A percentile compares a stretch with the other conserved stretches of the same genome.
Evolutionary conservation across 2,797 vertebrate species (phyloP).

Genomic region (Gymnothorax javanicus): DNA sequence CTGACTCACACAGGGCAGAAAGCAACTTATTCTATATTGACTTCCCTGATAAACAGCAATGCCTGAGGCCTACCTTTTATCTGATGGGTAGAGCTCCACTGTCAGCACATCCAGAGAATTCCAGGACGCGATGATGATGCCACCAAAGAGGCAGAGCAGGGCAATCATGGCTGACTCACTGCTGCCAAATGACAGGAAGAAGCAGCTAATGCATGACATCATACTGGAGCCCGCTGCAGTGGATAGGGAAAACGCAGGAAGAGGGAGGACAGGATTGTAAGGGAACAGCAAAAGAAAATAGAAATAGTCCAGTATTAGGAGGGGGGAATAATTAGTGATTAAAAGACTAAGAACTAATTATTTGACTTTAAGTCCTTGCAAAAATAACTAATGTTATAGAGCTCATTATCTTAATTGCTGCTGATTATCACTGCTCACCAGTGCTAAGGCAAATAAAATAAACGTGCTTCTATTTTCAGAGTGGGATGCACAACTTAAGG

Average conservation of each 20-base stretch:
- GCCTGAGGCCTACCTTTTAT: slow-evolving; percentile 80
- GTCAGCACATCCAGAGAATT: slow-evolving; percentile 93
- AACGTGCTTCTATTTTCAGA: not conserved
- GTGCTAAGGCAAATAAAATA: not conserved
- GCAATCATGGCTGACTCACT: slow-evolving; percentile 98
- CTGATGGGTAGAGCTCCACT: slow-evolving; percentile 94
- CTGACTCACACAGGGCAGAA: not conserved
- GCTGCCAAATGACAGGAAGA: slow-evolving; percentile 96
- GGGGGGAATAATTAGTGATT: not conserved
- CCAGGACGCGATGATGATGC: slow-evolving; percentile 97
- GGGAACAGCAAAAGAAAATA: not conserved
- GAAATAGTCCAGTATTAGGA: not conserved
- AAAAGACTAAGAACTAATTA: not conserved
- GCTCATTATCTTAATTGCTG: not conserved
- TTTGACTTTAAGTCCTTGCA: not conserved
- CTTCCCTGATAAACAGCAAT: not conserved
- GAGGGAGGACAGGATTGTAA: not conserved
- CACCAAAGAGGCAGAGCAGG: slow-evolving; percentile 93
- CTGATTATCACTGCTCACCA: not conserved
- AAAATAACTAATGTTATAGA: not conserved
- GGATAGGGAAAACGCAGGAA: not conserved
- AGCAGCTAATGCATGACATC: slow-evolving; percentile 95
- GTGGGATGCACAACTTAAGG: not conserved
- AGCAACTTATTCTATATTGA: not conserved
- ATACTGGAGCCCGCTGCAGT: slow-evolving; percentile 90